A percentile compares a stretch with the other conserved stretches of the same genome.
These are phyloP conservation scores for Hypomecis punctinalis DNA, from an alignment of 2,888 invertebrate species.

Conservation along the genomic window DNA sequence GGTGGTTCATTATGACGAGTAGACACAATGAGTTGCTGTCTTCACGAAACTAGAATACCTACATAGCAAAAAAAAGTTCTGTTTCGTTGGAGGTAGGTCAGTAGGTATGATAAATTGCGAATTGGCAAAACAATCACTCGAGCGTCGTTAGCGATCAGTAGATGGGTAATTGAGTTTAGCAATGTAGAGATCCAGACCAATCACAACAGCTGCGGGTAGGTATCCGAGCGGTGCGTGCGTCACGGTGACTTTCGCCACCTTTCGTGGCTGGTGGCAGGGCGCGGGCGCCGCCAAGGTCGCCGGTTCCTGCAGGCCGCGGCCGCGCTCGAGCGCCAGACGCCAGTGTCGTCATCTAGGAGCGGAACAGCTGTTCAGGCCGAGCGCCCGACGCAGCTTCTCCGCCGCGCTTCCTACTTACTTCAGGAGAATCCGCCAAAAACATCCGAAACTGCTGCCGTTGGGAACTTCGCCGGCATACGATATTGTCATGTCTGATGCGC, in stretches of 20 bases:
- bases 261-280: slow-evolving; percentile 57
- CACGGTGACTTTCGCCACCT: slow-evolving; percentile 78
- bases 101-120: background rate
- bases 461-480: slow-evolving; percentile 96
- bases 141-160: background rate
- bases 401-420: slow-evolving; percentile 87
- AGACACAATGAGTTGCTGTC: too few relatives aligned
- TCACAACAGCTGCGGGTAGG: slow-evolving; percentile 16
- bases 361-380: slow-evolving; percentile 72
- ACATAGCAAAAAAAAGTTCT: background rate
- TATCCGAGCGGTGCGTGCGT: slow-evolving; percentile 57
- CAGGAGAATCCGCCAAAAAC: slow-evolving; percentile 95
- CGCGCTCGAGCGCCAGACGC: slow-evolving; percentile 40
- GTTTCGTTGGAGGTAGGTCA: background rate
- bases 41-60: too few relatives aligned
- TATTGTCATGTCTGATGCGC: slow-evolving; percentile 89
- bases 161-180: slow-evolving; percentile 1
- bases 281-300: slow-evolving; percentile 57
- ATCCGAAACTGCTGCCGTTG: slow-evolving; percentile 96
- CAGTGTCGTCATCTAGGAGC: slow-evolving; percentile 58
- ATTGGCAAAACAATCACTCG: too few relatives aligned
- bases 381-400: slow-evolving; percentile 46
- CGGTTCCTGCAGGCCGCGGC: background rate
- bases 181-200: slow-evolving; percentile 22
- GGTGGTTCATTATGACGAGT: too few relatives aligned